A percentile compares a stretch with the other conserved stretches of the same genome.
phyloP scores from a whole-genome alignment of 2,113 vertebrate genomes.

The Triplophysa dalaica region DNA sequence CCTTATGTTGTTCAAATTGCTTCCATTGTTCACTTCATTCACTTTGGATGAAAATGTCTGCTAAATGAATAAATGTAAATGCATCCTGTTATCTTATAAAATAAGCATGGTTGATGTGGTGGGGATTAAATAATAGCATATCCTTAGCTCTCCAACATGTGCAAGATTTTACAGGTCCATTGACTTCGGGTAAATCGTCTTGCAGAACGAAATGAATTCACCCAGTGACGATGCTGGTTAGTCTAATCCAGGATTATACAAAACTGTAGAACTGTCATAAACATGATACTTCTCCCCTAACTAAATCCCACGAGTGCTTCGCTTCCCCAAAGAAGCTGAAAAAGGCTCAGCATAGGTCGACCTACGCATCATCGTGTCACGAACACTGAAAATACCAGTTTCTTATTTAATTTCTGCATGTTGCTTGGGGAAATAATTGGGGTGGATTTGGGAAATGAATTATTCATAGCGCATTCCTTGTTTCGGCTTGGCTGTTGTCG shows the following conservation, averaged over 20 bases:
- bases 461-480: slow-evolving; percentile 9
- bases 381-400: not conserved
- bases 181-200: slow-evolving; percentile 27
- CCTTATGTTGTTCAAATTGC: no score
- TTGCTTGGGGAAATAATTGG: slow-evolving; percentile 18
- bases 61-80: no score
- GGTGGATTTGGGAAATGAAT: slow-evolving; percentile 28
- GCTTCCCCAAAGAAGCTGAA: slow-evolving; percentile 7
- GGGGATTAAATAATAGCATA: not conserved
- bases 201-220: slow-evolving; percentile 37
- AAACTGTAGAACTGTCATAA: slow-evolving; percentile 29
- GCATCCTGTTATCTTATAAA: not conserved
- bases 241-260: slow-evolving; percentile 49
- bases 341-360: not conserved
- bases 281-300: slow-evolving; percentile 17
- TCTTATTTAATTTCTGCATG: slow-evolving; percentile 26
- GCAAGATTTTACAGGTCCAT: slow-evolving; percentile 20
- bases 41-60: no score
- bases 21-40: no score
- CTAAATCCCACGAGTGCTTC: slow-evolving; percentile 23
- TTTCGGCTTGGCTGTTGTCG: not conserved
- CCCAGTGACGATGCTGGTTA: slow-evolving; percentile 5
- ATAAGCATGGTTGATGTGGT: not conserved
- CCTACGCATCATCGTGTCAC: not conserved
- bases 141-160: not conserved